Conservation (phyloP, 2,113 vertebrate species). For the Geothlypis trichas region DNA sequence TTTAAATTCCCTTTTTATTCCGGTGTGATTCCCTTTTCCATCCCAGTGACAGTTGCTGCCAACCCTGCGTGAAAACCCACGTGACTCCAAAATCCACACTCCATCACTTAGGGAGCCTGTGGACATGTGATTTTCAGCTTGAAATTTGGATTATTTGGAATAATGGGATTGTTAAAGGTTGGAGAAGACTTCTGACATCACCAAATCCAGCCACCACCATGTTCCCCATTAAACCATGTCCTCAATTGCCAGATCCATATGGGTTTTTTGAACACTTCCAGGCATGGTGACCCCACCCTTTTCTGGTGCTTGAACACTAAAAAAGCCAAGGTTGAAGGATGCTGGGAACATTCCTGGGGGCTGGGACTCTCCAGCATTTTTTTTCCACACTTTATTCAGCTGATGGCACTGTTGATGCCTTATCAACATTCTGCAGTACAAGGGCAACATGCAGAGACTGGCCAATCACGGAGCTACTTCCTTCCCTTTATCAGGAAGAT, state of each 20-base stretch:
- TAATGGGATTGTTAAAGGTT: background rate
- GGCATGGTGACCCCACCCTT: background rate
- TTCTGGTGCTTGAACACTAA: background rate
- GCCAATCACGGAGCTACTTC: background rate
- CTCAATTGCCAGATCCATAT: rapidly evolving
- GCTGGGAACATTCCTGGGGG: background rate
- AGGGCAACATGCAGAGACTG: background rate
- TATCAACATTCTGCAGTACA: background rate
- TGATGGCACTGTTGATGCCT: background rate
- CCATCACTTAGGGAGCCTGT: background rate
- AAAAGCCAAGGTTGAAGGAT: background rate
- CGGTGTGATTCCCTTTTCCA: background rate
- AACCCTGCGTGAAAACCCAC: rapidly evolving
- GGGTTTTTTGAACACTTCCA: background rate
- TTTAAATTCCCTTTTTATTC: background rate
- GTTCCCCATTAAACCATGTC: background rate
- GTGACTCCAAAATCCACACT: background rate
- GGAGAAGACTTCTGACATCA: background rate
- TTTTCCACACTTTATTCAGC: background rate
- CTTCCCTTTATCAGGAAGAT: background rate
- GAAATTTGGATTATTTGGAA: background rate
- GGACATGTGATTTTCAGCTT: background rate
- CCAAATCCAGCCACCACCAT: too few species aligned
- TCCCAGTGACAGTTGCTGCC: background rate
- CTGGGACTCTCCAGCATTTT: background rate